Conservation (phyloP, 2,888 invertebrate species). For the Xestia c-nigrum region DNA sequence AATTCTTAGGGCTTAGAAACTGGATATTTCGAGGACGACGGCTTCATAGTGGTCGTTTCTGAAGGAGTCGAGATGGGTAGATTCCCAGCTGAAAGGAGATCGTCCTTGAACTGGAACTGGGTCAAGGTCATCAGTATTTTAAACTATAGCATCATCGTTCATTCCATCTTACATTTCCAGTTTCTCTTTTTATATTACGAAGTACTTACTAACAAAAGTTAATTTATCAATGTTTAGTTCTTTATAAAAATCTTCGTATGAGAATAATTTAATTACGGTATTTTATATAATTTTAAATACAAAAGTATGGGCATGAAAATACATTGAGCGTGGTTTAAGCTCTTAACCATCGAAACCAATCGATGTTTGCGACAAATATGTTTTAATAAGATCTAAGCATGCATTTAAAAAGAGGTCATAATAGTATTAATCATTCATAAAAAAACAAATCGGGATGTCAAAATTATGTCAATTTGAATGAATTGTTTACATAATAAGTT, state of each 20-base stretch:
- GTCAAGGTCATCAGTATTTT: conserved; percentile 91
- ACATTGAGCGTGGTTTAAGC: conserved; percentile 20
- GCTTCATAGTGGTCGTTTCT: conserved; percentile 91
- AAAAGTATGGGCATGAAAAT: conserved; percentile 7
- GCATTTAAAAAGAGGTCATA: conserved; percentile 47
- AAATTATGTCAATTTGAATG: conserved; percentile 50
- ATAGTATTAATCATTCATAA: conserved; percentile 28
- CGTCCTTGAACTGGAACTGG: conserved; percentile 92
- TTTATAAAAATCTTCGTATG: not conserved
- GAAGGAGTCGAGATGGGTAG: conserved; percentile 92
- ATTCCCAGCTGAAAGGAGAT: conserved; percentile 91
- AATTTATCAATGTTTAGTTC: conserved; percentile 21
- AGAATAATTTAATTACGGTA: conserved; percentile 1
- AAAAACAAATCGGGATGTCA: conserved; percentile 53
- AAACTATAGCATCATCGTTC: conserved; percentile 80
- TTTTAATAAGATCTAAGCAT: conserved; percentile 33
- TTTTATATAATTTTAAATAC: not conserved
- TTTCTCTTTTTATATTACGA: conserved; percentile 54
- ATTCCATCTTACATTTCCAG: conserved; percentile 85
- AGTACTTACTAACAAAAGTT: conserved; percentile 47
- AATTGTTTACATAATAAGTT: conserved; percentile 59
- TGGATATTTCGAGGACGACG: conserved; percentile 91
- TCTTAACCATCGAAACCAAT: conserved; percentile 13
- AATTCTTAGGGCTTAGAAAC: conserved; percentile 89
- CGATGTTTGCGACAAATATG: conserved; percentile 15